Percentiles rank a stretch among this genome's conserved stretches.
Evolutionary conservation across 2,888 invertebrate species (phyloP).

Genomic region (Noctua fimbriata): DNA sequence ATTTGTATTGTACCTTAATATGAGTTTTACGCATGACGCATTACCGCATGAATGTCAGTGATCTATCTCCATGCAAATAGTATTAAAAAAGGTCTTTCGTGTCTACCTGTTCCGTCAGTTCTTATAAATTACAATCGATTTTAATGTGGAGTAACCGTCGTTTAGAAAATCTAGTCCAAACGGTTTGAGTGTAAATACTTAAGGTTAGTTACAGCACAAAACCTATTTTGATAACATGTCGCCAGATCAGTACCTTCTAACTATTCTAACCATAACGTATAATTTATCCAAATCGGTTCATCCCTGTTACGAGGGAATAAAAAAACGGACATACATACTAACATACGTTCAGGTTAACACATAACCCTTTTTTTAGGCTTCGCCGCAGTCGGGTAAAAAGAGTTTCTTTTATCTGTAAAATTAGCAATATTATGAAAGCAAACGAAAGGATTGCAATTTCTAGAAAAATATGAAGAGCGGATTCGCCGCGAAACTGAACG

Average conservation of each 20-base stretch:
- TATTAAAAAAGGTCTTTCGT: neutral
- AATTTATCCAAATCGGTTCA: too few species aligned
- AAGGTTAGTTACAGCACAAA: too few species aligned
- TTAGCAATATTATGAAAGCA: neutral
- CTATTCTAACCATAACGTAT: too few species aligned
- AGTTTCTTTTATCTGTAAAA: neutral
- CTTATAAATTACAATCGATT: neutral
- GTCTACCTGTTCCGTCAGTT: neutral
- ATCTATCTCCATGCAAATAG: neutral
- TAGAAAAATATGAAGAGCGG: neutral
- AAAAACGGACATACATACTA: too few species aligned
- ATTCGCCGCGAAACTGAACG: neutral
- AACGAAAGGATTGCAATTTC: neutral
- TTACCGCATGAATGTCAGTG: neutral
- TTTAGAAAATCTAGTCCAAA: neutral
- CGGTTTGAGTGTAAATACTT: neutral
- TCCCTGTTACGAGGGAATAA: too few species aligned
- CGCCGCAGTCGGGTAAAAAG: neutral
- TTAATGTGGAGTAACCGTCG: neutral
- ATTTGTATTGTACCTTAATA: neutral
- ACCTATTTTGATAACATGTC: too few species aligned
- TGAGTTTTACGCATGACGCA: slow-evolving; percentile 4
- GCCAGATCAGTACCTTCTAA: too few species aligned
- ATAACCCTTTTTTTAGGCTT: neutral
- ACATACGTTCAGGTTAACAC: neutral